Conservation (phyloP, 2,888 invertebrate genomes). For the Trichogramma evanescens region DNA sequence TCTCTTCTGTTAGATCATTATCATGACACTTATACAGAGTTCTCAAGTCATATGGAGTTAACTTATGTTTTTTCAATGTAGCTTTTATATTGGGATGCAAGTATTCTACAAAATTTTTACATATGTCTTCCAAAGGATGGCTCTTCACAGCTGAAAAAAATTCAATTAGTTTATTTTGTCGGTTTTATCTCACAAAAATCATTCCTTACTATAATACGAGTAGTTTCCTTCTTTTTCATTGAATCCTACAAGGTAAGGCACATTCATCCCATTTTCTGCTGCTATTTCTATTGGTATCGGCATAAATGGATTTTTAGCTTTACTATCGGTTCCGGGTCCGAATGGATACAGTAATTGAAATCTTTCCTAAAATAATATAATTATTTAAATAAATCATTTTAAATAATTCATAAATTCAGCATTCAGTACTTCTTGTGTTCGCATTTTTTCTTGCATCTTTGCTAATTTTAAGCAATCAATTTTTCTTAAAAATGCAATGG, state of each 20-base stretch:
- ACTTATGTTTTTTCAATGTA: slow-evolving; percentile 20
- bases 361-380: slow-evolving; percentile 23
- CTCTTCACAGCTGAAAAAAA: slow-evolving; percentile 6
- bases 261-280: slow-evolving; percentile 38
- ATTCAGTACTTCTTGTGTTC: slow-evolving; percentile 14
- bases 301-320: slow-evolving; percentile 24
- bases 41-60: slow-evolving; percentile 26
- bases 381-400: background rate
- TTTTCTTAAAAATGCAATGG: slow-evolving; percentile 27
- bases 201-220: slow-evolving; percentile 3
- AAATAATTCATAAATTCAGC: background rate
- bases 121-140: background rate
- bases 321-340: slow-evolving; percentile 24
- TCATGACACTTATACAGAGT: slow-evolving; percentile 28
- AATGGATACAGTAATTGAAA: slow-evolving; percentile 22
- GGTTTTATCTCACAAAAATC: too few species aligned
- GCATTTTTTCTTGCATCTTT: slow-evolving; percentile 31
- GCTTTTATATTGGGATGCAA: slow-evolving; percentile 22
- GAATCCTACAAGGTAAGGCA: slow-evolving; percentile 51
- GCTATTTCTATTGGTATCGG: slow-evolving; percentile 40
- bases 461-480: slow-evolving; percentile 34
- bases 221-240: slow-evolving; percentile 49
- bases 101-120: slow-evolving; percentile 17
- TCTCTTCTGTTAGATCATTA: slow-evolving; percentile 6
- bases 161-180: background rate